Evolutionary conservation across 2,888 invertebrate genomes (phyloP).

Genomic region (Girardia tigrina): DNA sequence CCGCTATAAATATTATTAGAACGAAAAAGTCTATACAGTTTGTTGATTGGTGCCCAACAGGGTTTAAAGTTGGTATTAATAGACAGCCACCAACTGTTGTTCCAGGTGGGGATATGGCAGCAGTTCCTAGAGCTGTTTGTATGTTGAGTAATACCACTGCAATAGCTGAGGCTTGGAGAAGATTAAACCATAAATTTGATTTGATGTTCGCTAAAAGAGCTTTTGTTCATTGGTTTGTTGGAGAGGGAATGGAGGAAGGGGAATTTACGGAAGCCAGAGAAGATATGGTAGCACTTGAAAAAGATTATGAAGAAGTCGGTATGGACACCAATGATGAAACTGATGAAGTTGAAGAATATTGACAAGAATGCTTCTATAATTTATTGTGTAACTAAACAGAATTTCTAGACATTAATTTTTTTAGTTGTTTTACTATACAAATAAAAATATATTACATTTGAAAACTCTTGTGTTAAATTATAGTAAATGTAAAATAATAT

Average conservation of each 20-base stretch:
- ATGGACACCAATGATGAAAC: slow-evolving; percentile 50
- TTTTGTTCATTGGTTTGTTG: slow-evolving; percentile 51
- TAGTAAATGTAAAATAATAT: too few relatives aligned
- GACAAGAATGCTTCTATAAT: too few relatives aligned
- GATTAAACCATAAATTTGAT: slow-evolving; percentile 45
- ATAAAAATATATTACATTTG: too few relatives aligned
- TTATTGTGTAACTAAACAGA: too few relatives aligned
- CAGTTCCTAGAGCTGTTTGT: slow-evolving; percentile 52
- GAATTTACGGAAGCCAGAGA: slow-evolving; percentile 78
- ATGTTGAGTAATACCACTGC: slow-evolving; percentile 52
- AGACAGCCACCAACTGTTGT: slow-evolving; percentile 53
- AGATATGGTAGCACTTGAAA: slow-evolving; percentile 57
- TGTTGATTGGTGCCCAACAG: slow-evolving; percentile 68
- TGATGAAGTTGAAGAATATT: slow-evolving; percentile 38
- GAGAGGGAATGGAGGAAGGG: slow-evolving; percentile 55
- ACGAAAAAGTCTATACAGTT: slow-evolving; percentile 68
- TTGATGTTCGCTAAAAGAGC: slow-evolving; percentile 43
- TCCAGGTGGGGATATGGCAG: slow-evolving; percentile 63
- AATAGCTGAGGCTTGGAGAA: slow-evolving; percentile 51
- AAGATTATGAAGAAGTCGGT: slow-evolving; percentile 52
- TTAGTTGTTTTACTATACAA: too few relatives aligned
- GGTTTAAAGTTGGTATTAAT: slow-evolving; percentile 57
- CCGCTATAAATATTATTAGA: slow-evolving; percentile 62
- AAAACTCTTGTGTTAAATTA: too few relatives aligned
- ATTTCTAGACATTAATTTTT: too few relatives aligned